Conservation (phyloP, 2,113 vertebrate genomes). For the Lepisosteus oculatus region DNA sequence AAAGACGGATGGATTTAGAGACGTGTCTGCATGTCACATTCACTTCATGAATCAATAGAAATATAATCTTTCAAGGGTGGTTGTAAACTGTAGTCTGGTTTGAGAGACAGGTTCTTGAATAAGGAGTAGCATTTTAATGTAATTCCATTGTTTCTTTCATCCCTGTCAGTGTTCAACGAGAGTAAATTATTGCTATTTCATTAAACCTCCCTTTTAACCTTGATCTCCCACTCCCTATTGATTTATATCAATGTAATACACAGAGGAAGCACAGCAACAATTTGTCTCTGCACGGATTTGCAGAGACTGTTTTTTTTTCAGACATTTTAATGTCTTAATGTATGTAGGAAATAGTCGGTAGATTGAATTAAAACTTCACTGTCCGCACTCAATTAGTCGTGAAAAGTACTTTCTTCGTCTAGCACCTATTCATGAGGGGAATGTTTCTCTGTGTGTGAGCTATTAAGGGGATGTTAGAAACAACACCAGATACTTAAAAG, state of each 20-base stretch:
- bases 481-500: too few species aligned
- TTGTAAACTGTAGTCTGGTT: neutral
- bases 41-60: neutral
- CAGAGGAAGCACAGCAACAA: neutral
- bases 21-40: neutral
- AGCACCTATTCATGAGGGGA: too few species aligned
- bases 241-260: neutral
- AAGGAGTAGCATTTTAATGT: constrained; percentile 7
- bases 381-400: too few species aligned
- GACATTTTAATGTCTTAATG: constrained; percentile 8
- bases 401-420: too few species aligned
- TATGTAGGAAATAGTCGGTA: neutral
- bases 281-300: neutral
- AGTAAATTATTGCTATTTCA: constrained; percentile 8
- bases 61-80: neutral
- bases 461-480: too few species aligned
- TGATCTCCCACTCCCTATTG: neutral
- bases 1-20: neutral
- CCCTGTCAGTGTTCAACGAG: neutral
- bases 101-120: constrained; percentile 11
- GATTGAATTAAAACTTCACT: too few species aligned
- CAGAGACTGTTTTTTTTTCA: constrained; percentile 2
- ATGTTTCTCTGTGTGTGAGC: too few species aligned
- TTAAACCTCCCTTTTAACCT: constrained; percentile 14
- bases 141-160: neutral